Percentiles rank a stretch among this genome's conserved stretches.
phyloP scores from a whole-genome alignment of 2,113 vertebrate species.

The Gobius niger region DNA sequence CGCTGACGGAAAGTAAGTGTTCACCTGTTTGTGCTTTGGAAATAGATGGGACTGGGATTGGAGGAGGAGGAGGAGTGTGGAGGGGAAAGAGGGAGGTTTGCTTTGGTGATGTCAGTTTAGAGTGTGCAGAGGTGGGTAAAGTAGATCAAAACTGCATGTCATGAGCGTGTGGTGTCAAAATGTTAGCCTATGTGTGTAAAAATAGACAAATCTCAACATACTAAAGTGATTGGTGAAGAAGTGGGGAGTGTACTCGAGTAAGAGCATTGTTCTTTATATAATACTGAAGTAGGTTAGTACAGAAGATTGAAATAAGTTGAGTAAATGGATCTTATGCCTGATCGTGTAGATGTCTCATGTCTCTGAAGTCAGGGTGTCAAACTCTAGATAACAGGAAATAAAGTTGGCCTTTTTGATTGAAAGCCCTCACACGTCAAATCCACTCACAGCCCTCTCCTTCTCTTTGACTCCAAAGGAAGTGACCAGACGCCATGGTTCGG shows the following conservation, averaged over 20 bases:
- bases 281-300: too few relatives aligned
- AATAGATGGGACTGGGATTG: neutral
- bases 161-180: too few relatives aligned
- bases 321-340: too few relatives aligned
- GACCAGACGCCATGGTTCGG: constrained; percentile 76
- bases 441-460: constrained; percentile 29
- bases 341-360: too few relatives aligned
- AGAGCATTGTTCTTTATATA: too few relatives aligned
- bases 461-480: constrained; percentile 44
- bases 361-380: too few relatives aligned
- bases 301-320: too few relatives aligned
- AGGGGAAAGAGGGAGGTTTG: constrained; percentile 9
- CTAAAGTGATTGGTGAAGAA: neutral
- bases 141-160: too few relatives aligned
- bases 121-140: too few relatives aligned
- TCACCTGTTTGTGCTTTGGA: constrained; percentile 33
- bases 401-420: too few relatives aligned
- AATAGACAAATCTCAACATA: too few relatives aligned
- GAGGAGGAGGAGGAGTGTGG: constrained; percentile 29
- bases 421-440: constrained; percentile 19
- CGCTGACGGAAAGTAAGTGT: constrained; percentile 64
- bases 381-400: neutral
- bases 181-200: too few relatives aligned
- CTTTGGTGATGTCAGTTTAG: neutral
- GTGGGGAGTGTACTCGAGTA: neutral